A percentile compares a stretch with the other conserved stretches of the same genome.
These are phyloP conservation scores for Plagiodera versicolora DNA, from an alignment of 2,888 invertebrate species.

Conservation along the genomic window DNA sequence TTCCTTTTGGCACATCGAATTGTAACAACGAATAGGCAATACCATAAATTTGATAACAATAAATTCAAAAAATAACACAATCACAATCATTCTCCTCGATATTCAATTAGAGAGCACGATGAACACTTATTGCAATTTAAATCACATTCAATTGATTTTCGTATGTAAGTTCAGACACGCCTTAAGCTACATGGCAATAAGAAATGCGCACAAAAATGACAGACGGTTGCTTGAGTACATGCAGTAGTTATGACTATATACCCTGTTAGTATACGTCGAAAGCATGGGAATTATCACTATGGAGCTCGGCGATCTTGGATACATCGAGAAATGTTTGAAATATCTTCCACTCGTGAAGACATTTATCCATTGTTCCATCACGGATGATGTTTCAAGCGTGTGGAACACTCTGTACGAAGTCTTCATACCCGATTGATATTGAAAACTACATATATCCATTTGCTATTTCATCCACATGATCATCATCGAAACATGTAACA, in stretches of 20 bases:
- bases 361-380: no score
- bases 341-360: no score
- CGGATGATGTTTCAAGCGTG: no score
- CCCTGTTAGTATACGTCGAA: background rate
- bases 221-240: constrained; percentile 3
- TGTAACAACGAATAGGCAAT: constrained; percentile 11
- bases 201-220: constrained; percentile 25
- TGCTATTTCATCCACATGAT: no score
- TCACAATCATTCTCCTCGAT: background rate
- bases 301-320: no score
- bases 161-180: constrained; percentile 27
- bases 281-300: no score
- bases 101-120: constrained; percentile 39
- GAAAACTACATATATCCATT: no score
- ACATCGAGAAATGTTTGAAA: no score
- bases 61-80: constrained; percentile 20
- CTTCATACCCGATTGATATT: no score
- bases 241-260: constrained; percentile 4
- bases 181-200: constrained; percentile 36
- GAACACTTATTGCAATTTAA: constrained; percentile 51
- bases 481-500: no score
- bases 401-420: no score
- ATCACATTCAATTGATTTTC: constrained; percentile 45
- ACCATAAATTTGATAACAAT: background rate
- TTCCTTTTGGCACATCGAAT: constrained; percentile 43